Evolutionary conservation across 1,140 invertebrate genomes (phyloP).

Genomic region (Ladona fulva): DNA sequence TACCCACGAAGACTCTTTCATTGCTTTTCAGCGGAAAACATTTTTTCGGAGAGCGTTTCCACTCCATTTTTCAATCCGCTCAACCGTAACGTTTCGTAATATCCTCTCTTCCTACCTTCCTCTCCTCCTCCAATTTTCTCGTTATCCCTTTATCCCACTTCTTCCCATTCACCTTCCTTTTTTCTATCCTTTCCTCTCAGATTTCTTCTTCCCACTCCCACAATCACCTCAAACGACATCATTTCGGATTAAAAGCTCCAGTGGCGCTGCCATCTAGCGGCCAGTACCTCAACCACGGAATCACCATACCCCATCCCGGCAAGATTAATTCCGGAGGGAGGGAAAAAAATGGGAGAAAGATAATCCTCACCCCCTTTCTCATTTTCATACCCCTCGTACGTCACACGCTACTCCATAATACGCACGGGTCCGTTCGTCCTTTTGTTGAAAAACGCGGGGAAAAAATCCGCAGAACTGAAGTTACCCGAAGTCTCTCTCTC

Average conservation of each 20-base stretch:
- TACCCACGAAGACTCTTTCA: too few relatives aligned
- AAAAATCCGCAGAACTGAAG: too few relatives aligned
- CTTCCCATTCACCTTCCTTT: not conserved
- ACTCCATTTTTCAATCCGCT: too few relatives aligned
- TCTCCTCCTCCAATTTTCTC: not conserved
- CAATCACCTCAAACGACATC: slow-evolving; percentile 8
- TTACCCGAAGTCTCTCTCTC: too few relatives aligned
- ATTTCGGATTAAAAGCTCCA: not conserved
- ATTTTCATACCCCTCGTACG: not conserved
- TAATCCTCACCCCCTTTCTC: not conserved
- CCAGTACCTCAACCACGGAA: not conserved
- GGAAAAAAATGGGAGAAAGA: not conserved
- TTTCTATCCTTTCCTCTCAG: not conserved
- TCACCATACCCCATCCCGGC: not conserved
- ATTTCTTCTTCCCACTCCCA: not conserved
- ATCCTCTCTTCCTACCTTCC: too few relatives aligned
- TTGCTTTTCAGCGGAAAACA: too few relatives aligned
- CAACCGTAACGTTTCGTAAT: too few relatives aligned
- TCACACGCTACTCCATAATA: not conserved
- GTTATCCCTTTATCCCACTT: not conserved
- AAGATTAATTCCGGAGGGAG: not conserved
- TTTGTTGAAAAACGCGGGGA: too few relatives aligned
- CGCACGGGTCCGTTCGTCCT: not conserved
- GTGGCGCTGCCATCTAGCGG: not conserved
- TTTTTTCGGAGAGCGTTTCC: too few relatives aligned